These are phyloP conservation scores for Netelia melanura DNA, from an alignment of 2,888 invertebrate genomes.

Conservation along the genomic window DNA sequence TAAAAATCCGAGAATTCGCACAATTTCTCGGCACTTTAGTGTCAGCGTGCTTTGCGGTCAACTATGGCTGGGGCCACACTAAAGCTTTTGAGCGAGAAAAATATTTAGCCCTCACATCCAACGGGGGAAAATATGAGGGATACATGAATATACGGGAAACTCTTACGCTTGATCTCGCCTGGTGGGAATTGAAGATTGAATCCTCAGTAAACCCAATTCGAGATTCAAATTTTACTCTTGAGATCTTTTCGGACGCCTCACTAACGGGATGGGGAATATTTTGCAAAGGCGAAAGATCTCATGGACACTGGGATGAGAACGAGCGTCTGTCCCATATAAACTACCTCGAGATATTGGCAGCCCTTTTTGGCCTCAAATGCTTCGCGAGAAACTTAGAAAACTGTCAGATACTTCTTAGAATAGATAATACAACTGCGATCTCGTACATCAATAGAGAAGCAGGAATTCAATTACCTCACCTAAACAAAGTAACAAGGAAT, in stretches of 20 bases:
- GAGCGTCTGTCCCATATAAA: neutral
- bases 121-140: slow-evolving; percentile 12
- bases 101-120: slow-evolving; percentile 15
- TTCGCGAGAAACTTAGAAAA: neutral
- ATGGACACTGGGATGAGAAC: slow-evolving; percentile 12
- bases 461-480: slow-evolving; percentile 56
- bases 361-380: neutral
- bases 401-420: slow-evolving; percentile 12
- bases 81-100: slow-evolving; percentile 27
- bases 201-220: neutral
- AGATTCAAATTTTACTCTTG: neutral
- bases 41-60: slow-evolving; percentile 3
- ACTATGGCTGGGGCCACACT: slow-evolving; percentile 1
- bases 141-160: neutral
- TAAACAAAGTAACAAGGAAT: slow-evolving; percentile 60
- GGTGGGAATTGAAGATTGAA: slow-evolving; percentile 13
- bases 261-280: slow-evolving; percentile 22
- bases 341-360: neutral
- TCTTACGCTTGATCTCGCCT: slow-evolving; percentile 8
- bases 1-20: slow-evolving; percentile 22
- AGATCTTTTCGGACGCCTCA: slow-evolving; percentile 38
- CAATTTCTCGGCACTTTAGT: slow-evolving; percentile 3
- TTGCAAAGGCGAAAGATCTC: neutral
- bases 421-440: slow-evolving; percentile 49
- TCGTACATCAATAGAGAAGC: slow-evolving; percentile 45